A percentile compares a stretch with the other conserved stretches of the same genome.
phyloP scores from a whole-genome alignment of 2,888 invertebrate genomes.

The Meteorus colon region DNA sequence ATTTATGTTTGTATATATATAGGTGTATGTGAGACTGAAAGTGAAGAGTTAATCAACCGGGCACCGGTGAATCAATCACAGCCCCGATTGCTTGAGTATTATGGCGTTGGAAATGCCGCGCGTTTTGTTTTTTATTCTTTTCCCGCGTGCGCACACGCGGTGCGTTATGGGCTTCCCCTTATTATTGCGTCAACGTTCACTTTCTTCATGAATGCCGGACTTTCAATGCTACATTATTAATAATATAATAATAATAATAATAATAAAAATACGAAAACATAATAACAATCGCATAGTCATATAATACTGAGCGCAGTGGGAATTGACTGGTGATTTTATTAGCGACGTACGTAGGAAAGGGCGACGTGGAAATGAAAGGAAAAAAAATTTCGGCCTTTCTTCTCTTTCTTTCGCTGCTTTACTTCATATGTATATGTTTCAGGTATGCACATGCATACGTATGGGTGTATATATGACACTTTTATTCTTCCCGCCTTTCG shows the following conservation, averaged over 20 bases:
- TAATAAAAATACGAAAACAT: not conserved
- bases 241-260: conserved; percentile 34
- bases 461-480: not conserved
- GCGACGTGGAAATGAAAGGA: conserved; percentile 1
- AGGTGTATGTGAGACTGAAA: conserved; percentile 43
- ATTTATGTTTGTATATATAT: not conserved
- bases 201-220: conserved; percentile 29
- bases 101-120: conserved; percentile 40
- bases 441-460: conserved; percentile 1
- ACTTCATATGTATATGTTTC: conserved; percentile 10
- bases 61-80: conserved; percentile 58
- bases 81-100: conserved; percentile 57
- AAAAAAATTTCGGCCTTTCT: not conserved
- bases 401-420: not conserved
- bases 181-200: conserved; percentile 35
- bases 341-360: conserved; percentile 50
- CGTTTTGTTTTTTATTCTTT: conserved; percentile 37
- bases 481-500: conserved; percentile 36
- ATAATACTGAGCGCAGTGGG: conserved; percentile 51
- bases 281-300: conserved; percentile 41
- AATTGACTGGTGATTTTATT: conserved; percentile 57
- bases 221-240: conserved; percentile 18
- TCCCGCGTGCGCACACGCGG: conserved; percentile 21
- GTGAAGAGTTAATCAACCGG: conserved; percentile 62
- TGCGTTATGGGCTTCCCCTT: conserved; percentile 38